Conservation (phyloP, 2,113 vertebrate genomes). For the Carassius auratus region DNA sequence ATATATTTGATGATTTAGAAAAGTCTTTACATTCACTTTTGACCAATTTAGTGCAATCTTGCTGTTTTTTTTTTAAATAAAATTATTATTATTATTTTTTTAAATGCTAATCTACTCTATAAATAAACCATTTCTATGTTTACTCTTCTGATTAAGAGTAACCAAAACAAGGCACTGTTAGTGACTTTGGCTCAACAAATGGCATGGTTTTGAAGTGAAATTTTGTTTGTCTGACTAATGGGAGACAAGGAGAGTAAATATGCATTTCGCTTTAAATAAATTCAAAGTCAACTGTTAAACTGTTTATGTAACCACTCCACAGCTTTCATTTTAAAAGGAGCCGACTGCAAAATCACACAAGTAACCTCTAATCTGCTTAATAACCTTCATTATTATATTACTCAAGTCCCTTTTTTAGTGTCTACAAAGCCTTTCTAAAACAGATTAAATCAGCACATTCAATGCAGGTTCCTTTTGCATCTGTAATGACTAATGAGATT, state of each 20-base stretch:
- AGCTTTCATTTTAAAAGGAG: not conserved
- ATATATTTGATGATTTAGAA: too few relatives aligned
- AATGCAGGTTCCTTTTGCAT: not conserved
- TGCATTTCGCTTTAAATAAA: not conserved
- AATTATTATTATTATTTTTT: too few relatives aligned
- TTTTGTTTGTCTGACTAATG: not conserved
- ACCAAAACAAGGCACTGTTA: not conserved
- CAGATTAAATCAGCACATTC: constrained; percentile 47
- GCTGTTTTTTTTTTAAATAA: too few relatives aligned
- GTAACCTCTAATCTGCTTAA: constrained; percentile 5
- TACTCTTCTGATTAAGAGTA: not conserved
- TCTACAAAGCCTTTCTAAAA: constrained; percentile 15
- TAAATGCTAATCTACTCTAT: too few relatives aligned
- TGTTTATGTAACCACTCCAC: constrained; percentile 9
- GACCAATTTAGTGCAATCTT: too few relatives aligned
- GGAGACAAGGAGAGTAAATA: not conserved
- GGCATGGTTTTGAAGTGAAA: not conserved
- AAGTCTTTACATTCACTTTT: too few relatives aligned
- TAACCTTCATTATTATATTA: not conserved
- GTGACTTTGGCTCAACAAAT: not conserved
- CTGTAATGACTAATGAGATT: constrained; percentile 22
- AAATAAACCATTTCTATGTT: too few relatives aligned
- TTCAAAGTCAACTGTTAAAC: not conserved
- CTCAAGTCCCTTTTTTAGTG: not conserved
- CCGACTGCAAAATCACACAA: not conserved